phyloP scores from a whole-genome alignment of 1,140 invertebrate species.

The Trachymyrmex cornetzi region DNA sequence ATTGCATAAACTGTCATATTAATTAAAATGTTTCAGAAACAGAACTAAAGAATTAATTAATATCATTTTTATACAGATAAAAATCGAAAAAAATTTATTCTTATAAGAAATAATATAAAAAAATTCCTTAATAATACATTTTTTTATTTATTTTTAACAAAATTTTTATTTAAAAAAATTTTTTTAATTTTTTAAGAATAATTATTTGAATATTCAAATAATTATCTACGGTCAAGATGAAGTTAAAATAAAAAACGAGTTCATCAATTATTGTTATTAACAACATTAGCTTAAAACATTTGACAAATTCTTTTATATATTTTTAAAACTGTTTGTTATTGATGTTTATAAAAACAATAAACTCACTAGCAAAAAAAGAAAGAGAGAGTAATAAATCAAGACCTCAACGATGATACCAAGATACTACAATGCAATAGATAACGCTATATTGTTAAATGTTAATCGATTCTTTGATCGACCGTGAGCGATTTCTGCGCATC shows the following conservation, averaged over 20 bases:
- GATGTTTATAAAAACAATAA: conserved; percentile 22
- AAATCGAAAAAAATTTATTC: not conserved
- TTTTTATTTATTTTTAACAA: too few species aligned
- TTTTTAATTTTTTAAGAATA: too few species aligned
- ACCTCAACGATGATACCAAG: conserved; percentile 13
- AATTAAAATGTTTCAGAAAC: conserved; percentile 23
- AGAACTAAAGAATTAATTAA: conserved; percentile 7
- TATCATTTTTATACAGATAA: conserved; percentile 16
- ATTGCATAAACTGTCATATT: not conserved
- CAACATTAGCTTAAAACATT: not conserved
- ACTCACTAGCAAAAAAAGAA: not conserved
- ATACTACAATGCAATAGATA: conserved; percentile 1
- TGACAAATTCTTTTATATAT: conserved; percentile 27
- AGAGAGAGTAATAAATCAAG: conserved; percentile 25
- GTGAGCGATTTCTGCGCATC: conserved; percentile 33
- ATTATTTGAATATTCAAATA: too few species aligned
- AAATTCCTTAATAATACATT: too few species aligned
- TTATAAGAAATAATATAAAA: too few species aligned
- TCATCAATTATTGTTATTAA: conserved; percentile 46
- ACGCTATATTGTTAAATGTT: conserved; percentile 11
- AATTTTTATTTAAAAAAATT: too few species aligned
- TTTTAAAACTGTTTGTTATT: not conserved
- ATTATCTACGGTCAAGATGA: conserved; percentile 15
- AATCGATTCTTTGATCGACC: conserved; percentile 24
- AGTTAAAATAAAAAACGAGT: conserved; percentile 27